Evolutionary conservation across 2,888 invertebrate genomes (phyloP).

Genomic region (Dinocampus coccinellae): DNA sequence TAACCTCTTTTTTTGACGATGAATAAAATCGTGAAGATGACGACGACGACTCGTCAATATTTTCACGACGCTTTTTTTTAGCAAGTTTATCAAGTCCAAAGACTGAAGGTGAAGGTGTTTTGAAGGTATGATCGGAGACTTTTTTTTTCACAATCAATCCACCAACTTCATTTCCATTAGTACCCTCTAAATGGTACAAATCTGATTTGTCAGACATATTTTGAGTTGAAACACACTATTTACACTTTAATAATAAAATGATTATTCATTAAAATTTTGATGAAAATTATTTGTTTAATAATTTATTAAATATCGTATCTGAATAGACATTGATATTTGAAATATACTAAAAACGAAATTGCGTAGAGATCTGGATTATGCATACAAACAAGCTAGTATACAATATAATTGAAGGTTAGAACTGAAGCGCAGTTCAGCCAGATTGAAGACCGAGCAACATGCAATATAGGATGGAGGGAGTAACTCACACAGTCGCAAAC

Average conservation of each 20-base stretch:
- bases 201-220: conserved; percentile 18
- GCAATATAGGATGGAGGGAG: no score
- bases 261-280: not conserved
- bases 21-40: conserved; percentile 61
- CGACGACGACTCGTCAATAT: conserved; percentile 50
- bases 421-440: no score
- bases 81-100: conserved; percentile 89
- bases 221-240: not conserved
- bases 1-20: conserved; percentile 49
- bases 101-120: conserved; percentile 82
- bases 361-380: no score
- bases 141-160: conserved; percentile 70
- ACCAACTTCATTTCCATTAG: conserved; percentile 60
- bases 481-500: no score
- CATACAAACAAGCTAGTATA: no score
- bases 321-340: no score
- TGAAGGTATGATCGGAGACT: conserved; percentile 74
- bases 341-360: no score
- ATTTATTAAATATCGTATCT: not conserved
- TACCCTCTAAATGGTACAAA: conserved; percentile 64
- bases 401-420: no score
- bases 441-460: no score
- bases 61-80: conserved; percentile 77
- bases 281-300: not conserved
- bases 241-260: not conserved